These are phyloP conservation scores for Lamellibrachia columna DNA, from an alignment of 2,888 invertebrate genomes.

Conservation along the genomic window DNA sequence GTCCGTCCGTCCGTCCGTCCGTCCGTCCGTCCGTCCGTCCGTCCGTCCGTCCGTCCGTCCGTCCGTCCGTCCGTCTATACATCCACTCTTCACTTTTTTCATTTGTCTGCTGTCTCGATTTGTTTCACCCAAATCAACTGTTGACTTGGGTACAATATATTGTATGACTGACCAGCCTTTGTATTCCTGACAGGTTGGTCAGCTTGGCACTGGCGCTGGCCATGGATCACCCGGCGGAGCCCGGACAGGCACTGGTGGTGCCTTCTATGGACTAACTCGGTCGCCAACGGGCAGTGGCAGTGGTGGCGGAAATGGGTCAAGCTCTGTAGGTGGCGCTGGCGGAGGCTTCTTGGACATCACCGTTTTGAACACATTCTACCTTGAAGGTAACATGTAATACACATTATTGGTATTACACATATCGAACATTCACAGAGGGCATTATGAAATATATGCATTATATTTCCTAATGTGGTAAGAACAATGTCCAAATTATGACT, in stretches of 20 bases:
- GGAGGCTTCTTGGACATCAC: constrained; percentile 49
- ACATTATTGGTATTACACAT: background rate
- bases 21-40: too few relatives aligned
- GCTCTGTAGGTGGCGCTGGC: constrained; percentile 45
- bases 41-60: too few relatives aligned
- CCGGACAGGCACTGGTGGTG: constrained; percentile 40
- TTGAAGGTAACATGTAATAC: constrained; percentile 43
- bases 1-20: too few relatives aligned
- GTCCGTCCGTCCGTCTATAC: too few relatives aligned
- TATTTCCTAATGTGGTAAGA: too few relatives aligned
- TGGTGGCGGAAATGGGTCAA: constrained; percentile 47
- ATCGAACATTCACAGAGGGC: too few relatives aligned
- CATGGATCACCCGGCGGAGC: constrained; percentile 48
- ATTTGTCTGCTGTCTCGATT: too few relatives aligned
- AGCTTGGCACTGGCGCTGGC: constrained; percentile 48
- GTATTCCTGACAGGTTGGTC: constrained; percentile 27
- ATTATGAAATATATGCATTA: too few relatives aligned
- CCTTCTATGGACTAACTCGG: constrained; percentile 43
- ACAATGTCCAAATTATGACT: too few relatives aligned
- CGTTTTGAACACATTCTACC: constrained; percentile 39
- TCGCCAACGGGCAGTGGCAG: constrained; percentile 45
- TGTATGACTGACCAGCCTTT: background rate
- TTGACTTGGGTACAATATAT: background rate
- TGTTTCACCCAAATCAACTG: too few relatives aligned
- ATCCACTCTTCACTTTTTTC: too few relatives aligned